These are phyloP conservation scores for Larimichthys polyactis DNA, from an alignment of 2,113 vertebrate species.

Conservation along the genomic window DNA sequence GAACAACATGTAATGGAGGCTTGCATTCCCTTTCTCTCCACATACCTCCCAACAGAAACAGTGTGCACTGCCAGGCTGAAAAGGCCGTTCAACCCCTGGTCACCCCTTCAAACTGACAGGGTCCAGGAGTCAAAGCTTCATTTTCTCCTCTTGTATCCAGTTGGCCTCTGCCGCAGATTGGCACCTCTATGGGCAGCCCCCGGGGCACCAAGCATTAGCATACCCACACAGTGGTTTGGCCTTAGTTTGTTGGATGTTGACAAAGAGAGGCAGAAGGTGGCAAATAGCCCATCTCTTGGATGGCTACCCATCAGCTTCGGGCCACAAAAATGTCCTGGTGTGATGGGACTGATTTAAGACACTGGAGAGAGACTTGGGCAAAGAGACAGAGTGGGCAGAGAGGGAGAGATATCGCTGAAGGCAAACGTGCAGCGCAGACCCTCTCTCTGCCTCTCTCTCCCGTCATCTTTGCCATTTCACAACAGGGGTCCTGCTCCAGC, in stretches of 20 bases:
- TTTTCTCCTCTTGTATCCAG: conserved; percentile 42
- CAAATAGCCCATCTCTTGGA: conserved; percentile 53
- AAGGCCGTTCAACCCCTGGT: conserved; percentile 49
- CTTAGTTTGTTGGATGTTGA: conserved; percentile 58
- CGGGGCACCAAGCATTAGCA: conserved; percentile 67
- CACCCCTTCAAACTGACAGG: conserved; percentile 59
- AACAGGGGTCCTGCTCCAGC: conserved; percentile 46
- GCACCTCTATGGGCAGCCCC: conserved; percentile 58
- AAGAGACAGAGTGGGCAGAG: conserved; percentile 5
- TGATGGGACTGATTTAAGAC: conserved; percentile 21
- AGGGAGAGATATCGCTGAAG: conserved; percentile 10
- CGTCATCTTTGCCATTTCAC: conserved; percentile 46
- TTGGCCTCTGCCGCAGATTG: conserved; percentile 50
- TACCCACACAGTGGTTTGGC: conserved; percentile 60
- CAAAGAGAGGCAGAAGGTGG: conserved; percentile 65
- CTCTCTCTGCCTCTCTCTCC: conserved; percentile 16
- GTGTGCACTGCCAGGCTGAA: conserved; percentile 27
- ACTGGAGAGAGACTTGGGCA: not conserved
- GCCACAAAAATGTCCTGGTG: conserved; percentile 62
- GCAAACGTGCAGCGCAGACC: conserved; percentile 40
- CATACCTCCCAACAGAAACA: conserved; percentile 9
- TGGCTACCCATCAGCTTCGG: conserved; percentile 56
- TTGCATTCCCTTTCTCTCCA: conserved; percentile 10
- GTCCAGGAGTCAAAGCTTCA: conserved; percentile 57
- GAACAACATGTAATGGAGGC: conserved; percentile 39